A percentile compares a stretch with the other conserved stretches of the same genome.
phyloP scores from a whole-genome alignment of 1,140 invertebrate genomes.

The Drosophila repleta region DNA sequence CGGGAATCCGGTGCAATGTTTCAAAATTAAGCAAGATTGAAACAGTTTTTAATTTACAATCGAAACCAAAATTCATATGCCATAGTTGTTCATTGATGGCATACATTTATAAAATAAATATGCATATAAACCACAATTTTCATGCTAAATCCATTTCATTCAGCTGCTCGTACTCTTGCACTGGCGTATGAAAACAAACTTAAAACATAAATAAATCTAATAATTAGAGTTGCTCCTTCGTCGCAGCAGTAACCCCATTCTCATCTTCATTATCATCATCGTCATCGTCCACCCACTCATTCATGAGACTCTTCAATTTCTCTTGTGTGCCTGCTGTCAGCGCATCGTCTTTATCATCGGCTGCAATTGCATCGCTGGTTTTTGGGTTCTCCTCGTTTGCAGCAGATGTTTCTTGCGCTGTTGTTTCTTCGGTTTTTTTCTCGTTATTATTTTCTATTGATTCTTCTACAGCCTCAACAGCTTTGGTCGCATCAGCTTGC shows the following conservation, averaged over 20 bases:
- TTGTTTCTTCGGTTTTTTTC: conserved; percentile 13
- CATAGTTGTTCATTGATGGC: conserved; percentile 17
- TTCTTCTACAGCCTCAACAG: conserved; percentile 16
- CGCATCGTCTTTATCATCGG: conserved; percentile 38
- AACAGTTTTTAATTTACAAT: conserved; percentile 71
- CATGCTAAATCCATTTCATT: conserved; percentile 10
- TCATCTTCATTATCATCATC: conserved; percentile 76
- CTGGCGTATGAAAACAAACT: conserved; percentile 51
- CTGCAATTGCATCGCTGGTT: conserved; percentile 28
- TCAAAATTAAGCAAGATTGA: background rate
- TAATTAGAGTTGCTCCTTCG: conserved; percentile 75
- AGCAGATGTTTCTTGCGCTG: background rate
- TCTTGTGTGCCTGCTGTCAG: conserved; percentile 32
- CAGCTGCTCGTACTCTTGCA: conserved; percentile 18
- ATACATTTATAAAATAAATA: conserved; percentile 15
- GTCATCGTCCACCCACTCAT: conserved; percentile 79
- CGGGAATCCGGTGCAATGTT: conserved; percentile 8
- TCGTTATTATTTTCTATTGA: conserved; percentile 14
- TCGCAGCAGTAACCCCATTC: conserved; percentile 69
- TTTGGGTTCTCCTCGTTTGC: conserved; percentile 38
- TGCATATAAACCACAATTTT: conserved; percentile 24
- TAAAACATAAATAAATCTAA: conserved; percentile 83
- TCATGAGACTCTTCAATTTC: conserved; percentile 77
- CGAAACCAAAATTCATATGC: conserved; percentile 62
- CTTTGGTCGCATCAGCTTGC: conserved; percentile 18